Conservation (phyloP, 2,797 vertebrate species). For the Acanthopagrus latus region DNA sequence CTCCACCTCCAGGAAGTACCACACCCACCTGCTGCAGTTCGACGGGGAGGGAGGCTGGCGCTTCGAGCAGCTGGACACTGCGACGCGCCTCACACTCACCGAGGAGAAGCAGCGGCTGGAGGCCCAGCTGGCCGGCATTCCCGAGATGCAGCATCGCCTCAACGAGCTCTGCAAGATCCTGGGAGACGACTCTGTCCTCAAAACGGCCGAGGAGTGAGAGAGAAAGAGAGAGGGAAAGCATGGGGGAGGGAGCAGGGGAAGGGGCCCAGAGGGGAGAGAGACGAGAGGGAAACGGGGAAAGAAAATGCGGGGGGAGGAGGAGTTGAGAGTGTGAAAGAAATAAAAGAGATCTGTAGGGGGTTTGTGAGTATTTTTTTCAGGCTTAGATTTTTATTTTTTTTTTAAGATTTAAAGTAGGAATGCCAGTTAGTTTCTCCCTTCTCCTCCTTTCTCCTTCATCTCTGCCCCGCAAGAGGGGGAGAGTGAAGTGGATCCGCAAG, state of each 20-base stretch:
- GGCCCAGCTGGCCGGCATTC: conserved; percentile 95
- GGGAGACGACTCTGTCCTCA: conserved; percentile 97
- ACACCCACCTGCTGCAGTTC: conserved; percentile 98
- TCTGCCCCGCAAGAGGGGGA: not conserved
- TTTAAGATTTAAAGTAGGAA: conserved; percentile 3
- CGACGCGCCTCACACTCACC: conserved; percentile 93
- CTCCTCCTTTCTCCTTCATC: conserved; percentile 9
- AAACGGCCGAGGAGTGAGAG: conserved; percentile 84
- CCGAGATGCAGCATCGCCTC: conserved; percentile 97
- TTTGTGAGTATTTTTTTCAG: conserved; percentile 17
- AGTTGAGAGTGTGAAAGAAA: conserved; percentile 10
- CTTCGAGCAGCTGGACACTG: conserved; percentile 96
- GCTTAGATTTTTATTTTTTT: conserved; percentile 5
- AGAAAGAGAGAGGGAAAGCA: not conserved
- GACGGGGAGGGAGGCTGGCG: conserved; percentile 97
- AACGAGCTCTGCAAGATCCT: conserved; percentile 97
- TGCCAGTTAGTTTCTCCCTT: not conserved
- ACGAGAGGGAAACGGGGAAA: not conserved
- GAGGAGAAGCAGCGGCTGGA: conserved; percentile 98
- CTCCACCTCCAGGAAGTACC: conserved; percentile 92
- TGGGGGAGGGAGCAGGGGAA: not conserved
- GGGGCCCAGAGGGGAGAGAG: conserved; percentile 8
- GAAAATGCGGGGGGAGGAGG: not conserved
- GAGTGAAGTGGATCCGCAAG: conserved; percentile 15
- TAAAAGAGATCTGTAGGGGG: conserved; percentile 20